Evolutionary conservation across 2,113 vertebrate species (phyloP).

Genomic region (Meleagris gallopavo): DNA sequence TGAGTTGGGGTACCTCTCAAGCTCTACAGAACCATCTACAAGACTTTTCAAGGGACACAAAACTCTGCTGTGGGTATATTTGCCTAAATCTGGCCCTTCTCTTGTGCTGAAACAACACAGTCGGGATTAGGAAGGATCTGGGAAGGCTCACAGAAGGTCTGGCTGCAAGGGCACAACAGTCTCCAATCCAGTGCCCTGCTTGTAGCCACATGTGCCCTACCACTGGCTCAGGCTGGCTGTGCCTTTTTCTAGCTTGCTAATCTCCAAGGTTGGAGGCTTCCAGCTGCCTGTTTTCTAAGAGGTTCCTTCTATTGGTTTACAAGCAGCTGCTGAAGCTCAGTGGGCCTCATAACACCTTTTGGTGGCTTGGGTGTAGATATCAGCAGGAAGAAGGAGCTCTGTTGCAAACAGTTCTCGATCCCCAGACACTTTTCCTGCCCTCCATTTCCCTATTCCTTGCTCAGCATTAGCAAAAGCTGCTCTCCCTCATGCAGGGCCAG

Average conservation of each 20-base stretch:
- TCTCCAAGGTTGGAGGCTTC: not conserved
- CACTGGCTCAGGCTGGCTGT: not conserved
- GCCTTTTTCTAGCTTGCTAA: not conserved
- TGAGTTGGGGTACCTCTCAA: not conserved
- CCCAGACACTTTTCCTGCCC: not conserved
- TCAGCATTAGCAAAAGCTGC: not conserved
- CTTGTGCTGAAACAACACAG: not conserved
- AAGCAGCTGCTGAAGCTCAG: not conserved
- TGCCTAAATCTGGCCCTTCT: not conserved
- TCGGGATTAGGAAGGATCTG: not conserved
- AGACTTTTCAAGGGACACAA: not conserved
- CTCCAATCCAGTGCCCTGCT: not conserved
- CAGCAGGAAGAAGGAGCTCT: not conserved
- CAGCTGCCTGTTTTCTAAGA: not conserved
- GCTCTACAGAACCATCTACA: not conserved
- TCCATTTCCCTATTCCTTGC: not conserved
- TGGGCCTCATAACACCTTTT: not conserved
- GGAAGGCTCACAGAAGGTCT: not conserved
- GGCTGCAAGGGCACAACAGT: not conserved
- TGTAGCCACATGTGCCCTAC: not conserved
- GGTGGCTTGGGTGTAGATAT: not conserved
- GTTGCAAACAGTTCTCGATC: not conserved
- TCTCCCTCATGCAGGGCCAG: too few species aligned
- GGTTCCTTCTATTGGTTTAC: not conserved
- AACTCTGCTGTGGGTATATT: not conserved